Evolutionary conservation across 2,113 vertebrate genomes (phyloP), one percentile per base, ranked within the genome.

Genomic region (Labeo rohita): DNA sequence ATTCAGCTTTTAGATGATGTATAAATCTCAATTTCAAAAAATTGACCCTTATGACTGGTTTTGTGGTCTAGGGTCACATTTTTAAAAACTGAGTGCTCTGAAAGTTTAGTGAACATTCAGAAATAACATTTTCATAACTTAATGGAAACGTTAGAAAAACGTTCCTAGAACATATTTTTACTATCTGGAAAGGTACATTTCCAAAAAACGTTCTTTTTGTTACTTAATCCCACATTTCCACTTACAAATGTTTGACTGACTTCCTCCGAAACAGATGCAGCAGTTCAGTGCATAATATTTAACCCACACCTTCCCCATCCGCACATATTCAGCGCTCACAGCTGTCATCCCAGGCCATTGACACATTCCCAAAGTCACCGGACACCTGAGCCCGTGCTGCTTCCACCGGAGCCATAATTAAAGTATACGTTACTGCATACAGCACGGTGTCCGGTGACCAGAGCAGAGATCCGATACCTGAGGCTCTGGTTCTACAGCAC

Each of bases 281-380:
- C 16, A 8, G 39, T 65, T 28, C 21, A 28, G 13, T 28, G 93
- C 88, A 56, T n/a, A 49, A 87, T 54, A 54, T 78, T 50, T 56
- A 34, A 56, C 8, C 16, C 56, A 59, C 18, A n/a, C 18, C 18
- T 21, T n/a, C 18, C 18, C 50, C 4, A 10, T 43, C 90, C 92
- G 90, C 54, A 94, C 93, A 91, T 89, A 43, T 52, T 65, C 43
- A 23, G 28, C 16, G 7, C 73, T 50, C 66, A 23, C n/a, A 90
- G 86, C 88, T 92, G 93, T 88, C 85, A 92, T 91, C 91, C 73
- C 92, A 15, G 91, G 92, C 87, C 89, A 90, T 90, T 91, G 90
- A 93, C 91, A 90, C 73, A 89, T 91, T 90, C 93, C 81, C 85
- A 90, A 89, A 93, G 93, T 93, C 92, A 92, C 50, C 73, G 74